These are phyloP conservation scores for Zophobas atratus DNA, from an alignment of 1,140 invertebrate genomes.

Conservation along the genomic window DNA sequence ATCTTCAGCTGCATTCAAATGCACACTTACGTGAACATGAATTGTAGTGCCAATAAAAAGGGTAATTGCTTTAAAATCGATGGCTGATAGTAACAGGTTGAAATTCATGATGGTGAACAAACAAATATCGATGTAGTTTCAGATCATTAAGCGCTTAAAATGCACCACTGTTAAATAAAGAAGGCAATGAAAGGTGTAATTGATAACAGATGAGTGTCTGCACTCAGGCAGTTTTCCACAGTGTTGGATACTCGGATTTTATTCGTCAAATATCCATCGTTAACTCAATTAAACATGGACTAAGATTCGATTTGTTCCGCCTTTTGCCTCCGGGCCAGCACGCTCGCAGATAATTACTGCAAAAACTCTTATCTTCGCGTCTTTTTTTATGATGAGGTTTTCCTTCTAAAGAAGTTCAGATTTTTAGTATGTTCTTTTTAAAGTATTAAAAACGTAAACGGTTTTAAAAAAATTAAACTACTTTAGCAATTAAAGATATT, in stretches of 20 bases:
- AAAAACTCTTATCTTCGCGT: constrained; percentile 12
- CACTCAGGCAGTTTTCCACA: constrained; percentile 47
- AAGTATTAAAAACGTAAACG: too few species aligned
- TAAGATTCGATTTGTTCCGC: constrained; percentile 57
- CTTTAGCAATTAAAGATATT: too few species aligned
- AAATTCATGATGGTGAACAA: constrained; percentile 42
- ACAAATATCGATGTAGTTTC: constrained; percentile 52
- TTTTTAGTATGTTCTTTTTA: not conserved
- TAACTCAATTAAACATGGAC: constrained; percentile 59
- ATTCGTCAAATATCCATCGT: constrained; percentile 58
- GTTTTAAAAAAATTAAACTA: too few species aligned
- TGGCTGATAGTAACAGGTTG: constrained; percentile 31
- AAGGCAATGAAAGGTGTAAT: constrained; percentile 64
- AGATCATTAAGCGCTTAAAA: constrained; percentile 64
- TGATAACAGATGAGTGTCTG: constrained; percentile 61
- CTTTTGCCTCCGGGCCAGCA: constrained; percentile 22
- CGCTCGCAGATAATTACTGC: constrained; percentile 18
- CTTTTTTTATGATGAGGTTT: not conserved
- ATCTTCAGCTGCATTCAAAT: constrained; percentile 16
- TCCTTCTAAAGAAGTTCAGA: not conserved
- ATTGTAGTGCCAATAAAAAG: constrained; percentile 13
- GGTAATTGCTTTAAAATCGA: constrained; percentile 36
- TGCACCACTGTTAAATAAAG: constrained; percentile 64
- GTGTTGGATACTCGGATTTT: constrained; percentile 51
- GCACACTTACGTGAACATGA: constrained; percentile 13